Evolutionary conservation across 1,140 invertebrate genomes (phyloP), one percentile per base, ranked within the genome.

Genomic region (Eriosoma lanigerum): DNA sequence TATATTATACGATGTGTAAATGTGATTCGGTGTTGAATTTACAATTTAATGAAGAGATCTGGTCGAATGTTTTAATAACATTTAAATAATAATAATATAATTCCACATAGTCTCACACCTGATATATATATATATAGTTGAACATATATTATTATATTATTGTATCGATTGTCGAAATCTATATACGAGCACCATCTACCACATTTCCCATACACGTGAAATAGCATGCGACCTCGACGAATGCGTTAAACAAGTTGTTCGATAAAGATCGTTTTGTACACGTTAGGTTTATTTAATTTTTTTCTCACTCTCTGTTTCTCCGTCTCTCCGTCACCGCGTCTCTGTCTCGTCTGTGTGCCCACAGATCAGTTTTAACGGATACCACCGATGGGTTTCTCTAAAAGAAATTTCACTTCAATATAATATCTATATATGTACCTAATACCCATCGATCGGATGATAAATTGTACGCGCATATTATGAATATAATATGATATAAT

Each of bases 241-340:
- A 60, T 46, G 56, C 75, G 75, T 78, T 78, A 78, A 78, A 78
- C 75, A 78, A 78, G 75, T 78, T 78, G 75, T 78, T 62, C 75
- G 75, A 78, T 78, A 78, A 78, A 46, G 56, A 78, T 78, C 75
- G 54, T 78, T 58, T 58, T 56, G 75, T 60, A 62, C 56, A 60
- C 75, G 75, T 60, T 44, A 44, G 75, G 75, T 78, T 78, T 78
- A 78, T 78, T 78, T 78, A 78, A 78, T 62, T 78, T 78, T 62
- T 78, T 78, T 38, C 21, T 75, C 8, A 38, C 32, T 38, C 32
- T 38, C 32, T 4, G 32, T 38, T 8, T 38, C 3, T 38, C 32
- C 8, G 32, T 38, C 32, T 38, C 32, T 38, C 32, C 8, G 3
- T 38, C 32, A 4, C 32, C n/a, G n/a, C n/a, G n/a, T 38, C 32